These are phyloP conservation scores for Gymnoscopelus braueri DNA, from an alignment of 2,797 vertebrate species.

Conservation along the genomic window DNA sequence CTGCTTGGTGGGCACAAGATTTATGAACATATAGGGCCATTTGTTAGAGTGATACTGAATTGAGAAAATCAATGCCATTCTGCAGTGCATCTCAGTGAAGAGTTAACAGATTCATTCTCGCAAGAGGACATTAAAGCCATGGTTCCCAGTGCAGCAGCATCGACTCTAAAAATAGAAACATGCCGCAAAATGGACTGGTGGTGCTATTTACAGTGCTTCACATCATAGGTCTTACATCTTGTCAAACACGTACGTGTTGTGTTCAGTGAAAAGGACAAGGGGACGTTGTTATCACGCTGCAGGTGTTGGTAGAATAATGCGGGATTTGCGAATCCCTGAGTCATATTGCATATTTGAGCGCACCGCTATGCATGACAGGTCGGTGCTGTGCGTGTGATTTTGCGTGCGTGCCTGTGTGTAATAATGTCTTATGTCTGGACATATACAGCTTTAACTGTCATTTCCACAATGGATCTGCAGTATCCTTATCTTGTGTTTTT, in stretches of 20 bases:
- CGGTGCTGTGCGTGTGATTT: constrained; percentile 19
- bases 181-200: constrained; percentile 80
- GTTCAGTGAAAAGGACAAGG: constrained; percentile 17
- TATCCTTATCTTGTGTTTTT: not conserved
- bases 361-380: constrained; percentile 31
- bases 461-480: not conserved
- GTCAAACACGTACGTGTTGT: constrained; percentile 36
- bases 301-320: not conserved
- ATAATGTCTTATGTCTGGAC: not conserved
- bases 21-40: constrained; percentile 40
- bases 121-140: constrained; percentile 71
- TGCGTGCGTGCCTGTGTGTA: not conserved
- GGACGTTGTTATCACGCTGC: constrained; percentile 16
- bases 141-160: constrained; percentile 77
- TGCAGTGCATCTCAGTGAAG: constrained; percentile 60
- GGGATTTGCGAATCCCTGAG: constrained; percentile 28
- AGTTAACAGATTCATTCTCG: constrained; percentile 69
- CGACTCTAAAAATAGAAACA: constrained; percentile 83
- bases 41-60: constrained; percentile 31
- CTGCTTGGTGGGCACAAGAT: constrained; percentile 37
- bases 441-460: constrained; percentile 30
- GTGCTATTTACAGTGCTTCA: constrained; percentile 78
- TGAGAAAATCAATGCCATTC: constrained; percentile 59
- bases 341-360: constrained; percentile 29
- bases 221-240: constrained; percentile 62